phyloP scores from a whole-genome alignment of 2,113 vertebrate genomes.

The Sigmodon hispidus region DNA sequence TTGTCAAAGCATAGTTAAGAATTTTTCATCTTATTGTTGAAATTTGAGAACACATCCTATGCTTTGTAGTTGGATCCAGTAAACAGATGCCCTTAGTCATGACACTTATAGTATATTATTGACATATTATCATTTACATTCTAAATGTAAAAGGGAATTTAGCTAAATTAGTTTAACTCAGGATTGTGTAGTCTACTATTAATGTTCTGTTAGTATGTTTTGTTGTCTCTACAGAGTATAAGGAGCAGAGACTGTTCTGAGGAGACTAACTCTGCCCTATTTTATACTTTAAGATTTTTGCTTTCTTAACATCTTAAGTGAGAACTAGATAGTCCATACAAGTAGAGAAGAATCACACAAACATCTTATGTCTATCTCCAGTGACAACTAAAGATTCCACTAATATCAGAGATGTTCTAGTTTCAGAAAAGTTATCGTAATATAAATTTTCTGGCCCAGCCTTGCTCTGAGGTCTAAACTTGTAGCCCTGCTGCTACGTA shows the following conservation, averaged over 20 bases:
- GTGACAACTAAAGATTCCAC: neutral
- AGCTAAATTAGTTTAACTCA: conserved; percentile 25
- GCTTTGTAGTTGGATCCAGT: conserved; percentile 12
- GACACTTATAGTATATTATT: neutral
- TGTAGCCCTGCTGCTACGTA: too few species aligned
- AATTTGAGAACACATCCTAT: conserved; percentile 11
- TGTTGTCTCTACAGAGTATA: neutral
- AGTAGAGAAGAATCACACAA: neutral
- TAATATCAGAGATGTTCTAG: neutral
- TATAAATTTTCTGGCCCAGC: too few species aligned
- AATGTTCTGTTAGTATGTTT: conserved; percentile 36
- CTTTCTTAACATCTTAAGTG: conserved; percentile 49
- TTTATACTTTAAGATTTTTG: conserved; percentile 10
- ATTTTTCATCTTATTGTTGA: conserved; percentile 46
- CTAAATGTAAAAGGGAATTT: conserved; percentile 18
- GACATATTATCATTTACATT: neutral
- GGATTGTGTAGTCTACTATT: conserved; percentile 20
- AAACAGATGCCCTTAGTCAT: conserved; percentile 11
- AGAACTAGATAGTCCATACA: neutral
- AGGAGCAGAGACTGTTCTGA: neutral
- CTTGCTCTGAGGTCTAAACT: too few species aligned
- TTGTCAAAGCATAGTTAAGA: conserved; percentile 42
- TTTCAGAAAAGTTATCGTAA: conserved; percentile 33
- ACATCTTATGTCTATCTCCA: neutral
- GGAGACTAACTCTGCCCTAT: neutral